Evolutionary conservation across 2,797 vertebrate species (phyloP).

Genomic region (Choloepus didactylus): DNA sequence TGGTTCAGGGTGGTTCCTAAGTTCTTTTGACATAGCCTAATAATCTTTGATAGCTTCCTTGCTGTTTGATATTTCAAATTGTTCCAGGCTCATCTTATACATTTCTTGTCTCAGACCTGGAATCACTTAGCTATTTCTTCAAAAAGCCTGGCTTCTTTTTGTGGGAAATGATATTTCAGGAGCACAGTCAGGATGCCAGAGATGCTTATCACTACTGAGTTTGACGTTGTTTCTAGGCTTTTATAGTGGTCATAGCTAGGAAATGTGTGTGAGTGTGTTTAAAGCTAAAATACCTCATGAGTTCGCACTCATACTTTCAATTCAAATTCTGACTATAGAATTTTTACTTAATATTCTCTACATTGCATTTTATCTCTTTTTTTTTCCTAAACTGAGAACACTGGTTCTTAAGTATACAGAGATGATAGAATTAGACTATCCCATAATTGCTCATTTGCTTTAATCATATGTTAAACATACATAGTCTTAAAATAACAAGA

Average conservation of each 20-base stretch:
- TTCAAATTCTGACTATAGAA: conserved; percentile 12
- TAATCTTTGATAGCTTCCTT: conserved; percentile 46
- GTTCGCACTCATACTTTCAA: conserved; percentile 1
- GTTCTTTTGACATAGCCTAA: conserved; percentile 24
- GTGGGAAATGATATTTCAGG: conserved; percentile 17
- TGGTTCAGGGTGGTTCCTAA: not conserved
- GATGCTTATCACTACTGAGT: not conserved
- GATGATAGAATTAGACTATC: conserved; percentile 37
- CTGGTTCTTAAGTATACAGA: not conserved
- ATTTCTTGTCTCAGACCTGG: conserved; percentile 17
- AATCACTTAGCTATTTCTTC: not conserved
- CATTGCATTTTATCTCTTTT: not conserved
- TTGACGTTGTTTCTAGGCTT: not conserved
- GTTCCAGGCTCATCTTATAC: not conserved
- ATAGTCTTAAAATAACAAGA: conserved; percentile 4
- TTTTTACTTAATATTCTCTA: conserved; percentile 32
- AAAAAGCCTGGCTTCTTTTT: not conserved
- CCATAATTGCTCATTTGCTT: conserved; percentile 39
- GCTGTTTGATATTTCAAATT: not conserved
- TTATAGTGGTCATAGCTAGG: not conserved
- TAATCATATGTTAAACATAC: not conserved
- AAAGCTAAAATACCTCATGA: conserved; percentile 9
- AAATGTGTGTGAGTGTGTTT: not conserved
- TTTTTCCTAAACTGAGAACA: not conserved
- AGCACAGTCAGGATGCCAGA: not conserved